Evolutionary conservation across 2,797 vertebrate genomes (phyloP).

Genomic region (Pyrrhura leucotis): DNA sequence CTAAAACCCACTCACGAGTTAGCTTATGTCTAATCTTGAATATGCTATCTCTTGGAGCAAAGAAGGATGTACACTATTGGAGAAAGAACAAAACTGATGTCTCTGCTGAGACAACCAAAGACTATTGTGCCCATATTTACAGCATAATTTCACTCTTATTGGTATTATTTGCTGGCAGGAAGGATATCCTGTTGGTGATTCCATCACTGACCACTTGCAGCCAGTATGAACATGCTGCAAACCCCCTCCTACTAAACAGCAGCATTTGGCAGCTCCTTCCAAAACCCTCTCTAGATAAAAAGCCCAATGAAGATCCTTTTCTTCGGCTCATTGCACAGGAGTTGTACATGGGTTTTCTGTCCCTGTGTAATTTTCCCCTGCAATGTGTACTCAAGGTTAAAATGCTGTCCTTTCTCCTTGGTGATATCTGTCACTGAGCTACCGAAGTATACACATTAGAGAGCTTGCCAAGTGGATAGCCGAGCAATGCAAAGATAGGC

Average conservation of each 20-base stretch:
- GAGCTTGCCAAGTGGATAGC: slow-evolving; percentile 4
- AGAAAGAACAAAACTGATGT: neutral
- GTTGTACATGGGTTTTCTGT: neutral
- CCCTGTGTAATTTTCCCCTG: slow-evolving; percentile 16
- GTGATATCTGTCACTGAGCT: slow-evolving; percentile 47
- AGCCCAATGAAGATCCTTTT: slow-evolving; percentile 14
- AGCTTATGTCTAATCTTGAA: neutral
- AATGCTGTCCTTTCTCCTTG: slow-evolving; percentile 20
- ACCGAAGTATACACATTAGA: neutral
- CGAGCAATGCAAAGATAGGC: slow-evolving; percentile 1
- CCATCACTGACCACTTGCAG: neutral
- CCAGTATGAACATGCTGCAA: neutral
- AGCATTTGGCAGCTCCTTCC: neutral
- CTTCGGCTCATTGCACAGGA: slow-evolving; percentile 32
- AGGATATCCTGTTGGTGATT: neutral
- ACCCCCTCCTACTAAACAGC: neutral
- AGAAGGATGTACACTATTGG: neutral
- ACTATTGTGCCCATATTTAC: neutral
- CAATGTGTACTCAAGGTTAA: slow-evolving; percentile 37
- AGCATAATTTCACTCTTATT: neutral
- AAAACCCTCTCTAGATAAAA: neutral
- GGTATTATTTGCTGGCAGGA: neutral
- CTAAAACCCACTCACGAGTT: neutral
- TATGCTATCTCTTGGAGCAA: neutral
- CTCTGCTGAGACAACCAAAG: neutral